Base-by-base conservation (phyloP, 1,140 invertebrate species). In the Globodera rostochiensis region DNA sequence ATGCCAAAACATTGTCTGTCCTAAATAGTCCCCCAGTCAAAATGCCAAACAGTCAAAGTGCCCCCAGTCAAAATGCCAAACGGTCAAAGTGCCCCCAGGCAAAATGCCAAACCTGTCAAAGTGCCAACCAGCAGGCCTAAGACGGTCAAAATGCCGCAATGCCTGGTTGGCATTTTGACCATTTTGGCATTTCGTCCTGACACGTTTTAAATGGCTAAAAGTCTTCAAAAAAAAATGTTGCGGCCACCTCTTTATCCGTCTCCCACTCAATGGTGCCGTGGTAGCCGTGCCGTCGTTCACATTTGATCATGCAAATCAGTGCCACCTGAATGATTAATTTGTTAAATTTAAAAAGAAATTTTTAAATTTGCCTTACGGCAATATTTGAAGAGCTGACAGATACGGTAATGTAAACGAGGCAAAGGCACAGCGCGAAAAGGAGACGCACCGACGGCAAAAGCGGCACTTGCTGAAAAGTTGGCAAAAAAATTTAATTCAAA, bases 271-370 rank as follows among this genome's bases (percentile, higher is more conserved):
- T 53, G 60, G 87, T 85, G 15, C 88, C 88, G 7, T 81, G 81
- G 67, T 89, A 89, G 25, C 84, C 88, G 75, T 89, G 85, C 15
- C 86, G 53, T n/a, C 57, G 11, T 64, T 88, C 88, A 66, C 88
- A 89, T n/a, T 82, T 86, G 13, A 88, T 89, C 88, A 89, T 89
- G 73, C 88, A 89, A 64, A 89, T 89, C 19, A 89, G 69, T 36
- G 88, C 88, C 45, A 89, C 69, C 69, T 71, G 36, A 36, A 36
- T 36, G 0, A 71, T 19, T 6, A 19, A 69, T 45, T 69, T 21
- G 19, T 21, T 8, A 21, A 69, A 45, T 69, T 69, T 69, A 13
- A 13, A 53, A 9, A 9, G 4, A 53, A 53, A 53, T 53, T 36
- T 53, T 53, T 0, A 71, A 71, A 71, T 71, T 36, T 47, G 69